Evolutionary conservation across 1,140 invertebrate genomes (phyloP).

Genomic region (Pseudomyrmex flavicornis): DNA sequence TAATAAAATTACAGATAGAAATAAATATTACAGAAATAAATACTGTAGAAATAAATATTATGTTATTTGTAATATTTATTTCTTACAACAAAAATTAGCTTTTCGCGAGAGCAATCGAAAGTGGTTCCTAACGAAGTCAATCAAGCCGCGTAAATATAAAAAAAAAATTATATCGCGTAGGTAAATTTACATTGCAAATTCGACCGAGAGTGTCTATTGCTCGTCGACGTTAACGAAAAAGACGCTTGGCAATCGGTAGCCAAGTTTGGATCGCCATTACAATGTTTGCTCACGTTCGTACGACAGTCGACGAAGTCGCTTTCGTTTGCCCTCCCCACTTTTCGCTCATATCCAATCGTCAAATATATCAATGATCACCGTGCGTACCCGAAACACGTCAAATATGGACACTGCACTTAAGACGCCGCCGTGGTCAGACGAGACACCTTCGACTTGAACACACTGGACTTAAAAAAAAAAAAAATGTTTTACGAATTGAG

Average conservation of each 20-base stretch:
- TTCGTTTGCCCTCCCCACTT: constrained; percentile 38
- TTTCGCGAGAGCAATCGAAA: not conserved
- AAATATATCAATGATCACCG: constrained; percentile 76
- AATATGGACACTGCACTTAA: constrained; percentile 80
- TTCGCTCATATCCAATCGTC: constrained; percentile 51
- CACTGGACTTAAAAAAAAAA: not conserved
- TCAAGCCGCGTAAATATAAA: not conserved
- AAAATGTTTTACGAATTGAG: too few relatives aligned
- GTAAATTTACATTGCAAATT: not conserved
- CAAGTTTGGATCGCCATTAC: constrained; percentile 67
- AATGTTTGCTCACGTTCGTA: constrained; percentile 72
- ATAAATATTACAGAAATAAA: not conserved
- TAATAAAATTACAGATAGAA: not conserved
- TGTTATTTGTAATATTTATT: not conserved
- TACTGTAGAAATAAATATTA: not conserved
- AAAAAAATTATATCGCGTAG: not conserved
- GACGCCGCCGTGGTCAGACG: constrained; percentile 11
- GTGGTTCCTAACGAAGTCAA: not conserved
- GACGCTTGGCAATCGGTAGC: constrained; percentile 69
- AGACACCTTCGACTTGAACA: constrained; percentile 15
- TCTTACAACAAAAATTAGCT: not conserved
- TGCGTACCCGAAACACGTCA: constrained; percentile 70
- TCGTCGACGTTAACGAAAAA: constrained; percentile 42
- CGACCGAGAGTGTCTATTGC: constrained; percentile 26
- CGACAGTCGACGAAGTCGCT: constrained; percentile 39